A percentile compares a stretch with the other conserved stretches of the same genome.
These are phyloP conservation scores for Heliocidaris erythrogramma DNA, from an alignment of 35 echinoderm and acorn worm species.

Conservation along the genomic window DNA sequence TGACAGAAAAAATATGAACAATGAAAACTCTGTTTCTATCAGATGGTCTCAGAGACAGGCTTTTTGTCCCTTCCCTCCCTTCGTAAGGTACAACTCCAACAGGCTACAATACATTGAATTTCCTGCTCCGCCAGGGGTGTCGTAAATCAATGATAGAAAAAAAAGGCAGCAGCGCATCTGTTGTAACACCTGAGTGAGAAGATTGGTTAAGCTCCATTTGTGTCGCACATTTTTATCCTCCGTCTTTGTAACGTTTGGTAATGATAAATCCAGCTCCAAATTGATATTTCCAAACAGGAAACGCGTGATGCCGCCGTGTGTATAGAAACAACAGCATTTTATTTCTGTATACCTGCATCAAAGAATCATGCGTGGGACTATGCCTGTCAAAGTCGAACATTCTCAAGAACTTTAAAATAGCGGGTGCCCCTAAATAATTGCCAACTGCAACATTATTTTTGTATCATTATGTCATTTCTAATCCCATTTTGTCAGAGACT, in stretches of 20 bases:
- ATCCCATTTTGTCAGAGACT: background rate
- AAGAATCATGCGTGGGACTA: no score
- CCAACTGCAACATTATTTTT: background rate
- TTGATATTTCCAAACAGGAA: background rate
- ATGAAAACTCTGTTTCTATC: no score
- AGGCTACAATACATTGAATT: background rate
- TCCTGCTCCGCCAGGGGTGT: background rate
- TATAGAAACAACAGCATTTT: background rate
- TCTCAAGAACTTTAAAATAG: background rate
- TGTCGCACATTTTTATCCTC: background rate
- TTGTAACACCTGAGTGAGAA: background rate
- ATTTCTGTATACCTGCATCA: no score
- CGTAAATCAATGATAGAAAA: background rate
- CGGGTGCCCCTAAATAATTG: background rate
- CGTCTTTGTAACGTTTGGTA: background rate
- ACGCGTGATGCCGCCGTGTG: background rate
- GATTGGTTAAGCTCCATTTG: background rate
- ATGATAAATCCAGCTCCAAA: background rate
- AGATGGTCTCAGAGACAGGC: no score
- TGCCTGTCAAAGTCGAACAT: background rate
- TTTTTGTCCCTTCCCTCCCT: no score
- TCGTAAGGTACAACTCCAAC: background rate
- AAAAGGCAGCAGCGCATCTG: background rate
- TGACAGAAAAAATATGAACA: no score
- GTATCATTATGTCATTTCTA: background rate